Evolutionary conservation across 2,888 invertebrate genomes (phyloP).

Genomic region (Tuta absoluta): DNA sequence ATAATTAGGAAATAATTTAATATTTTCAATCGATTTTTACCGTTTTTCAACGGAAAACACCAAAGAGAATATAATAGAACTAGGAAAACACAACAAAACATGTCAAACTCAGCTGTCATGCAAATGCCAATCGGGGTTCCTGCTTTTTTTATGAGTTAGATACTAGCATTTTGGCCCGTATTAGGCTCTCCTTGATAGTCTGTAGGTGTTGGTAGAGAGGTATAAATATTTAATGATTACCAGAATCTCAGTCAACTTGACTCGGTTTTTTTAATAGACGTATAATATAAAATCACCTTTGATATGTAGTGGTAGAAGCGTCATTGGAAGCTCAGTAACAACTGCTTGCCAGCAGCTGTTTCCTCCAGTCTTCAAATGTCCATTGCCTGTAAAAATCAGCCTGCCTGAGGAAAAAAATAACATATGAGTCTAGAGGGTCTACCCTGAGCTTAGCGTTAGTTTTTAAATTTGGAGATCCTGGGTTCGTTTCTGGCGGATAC

Average conservation of each 20-base stretch:
- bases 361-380: background rate
- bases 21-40: background rate
- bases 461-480: no score
- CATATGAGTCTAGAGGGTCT: no score
- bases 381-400: background rate
- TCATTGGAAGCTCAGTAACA: constrained; percentile 38
- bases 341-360: constrained; percentile 4
- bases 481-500: no score
- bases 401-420: background rate
- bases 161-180: background rate
- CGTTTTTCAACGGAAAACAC: background rate
- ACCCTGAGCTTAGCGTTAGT: no score
- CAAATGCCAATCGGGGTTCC: background rate
- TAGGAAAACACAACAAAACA: background rate
- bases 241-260: no score
- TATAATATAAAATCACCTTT: constrained; percentile 43
- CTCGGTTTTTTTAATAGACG: no score
- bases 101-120: background rate
- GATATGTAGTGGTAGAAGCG: constrained; percentile 45
- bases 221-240: no score
- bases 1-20: background rate
- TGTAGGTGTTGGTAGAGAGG: no score
- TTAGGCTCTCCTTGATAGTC: no score
- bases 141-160: background rate
- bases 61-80: background rate